phyloP scores from a whole-genome alignment of 2,113 vertebrate genomes.

The Parotia lawesii region DNA sequence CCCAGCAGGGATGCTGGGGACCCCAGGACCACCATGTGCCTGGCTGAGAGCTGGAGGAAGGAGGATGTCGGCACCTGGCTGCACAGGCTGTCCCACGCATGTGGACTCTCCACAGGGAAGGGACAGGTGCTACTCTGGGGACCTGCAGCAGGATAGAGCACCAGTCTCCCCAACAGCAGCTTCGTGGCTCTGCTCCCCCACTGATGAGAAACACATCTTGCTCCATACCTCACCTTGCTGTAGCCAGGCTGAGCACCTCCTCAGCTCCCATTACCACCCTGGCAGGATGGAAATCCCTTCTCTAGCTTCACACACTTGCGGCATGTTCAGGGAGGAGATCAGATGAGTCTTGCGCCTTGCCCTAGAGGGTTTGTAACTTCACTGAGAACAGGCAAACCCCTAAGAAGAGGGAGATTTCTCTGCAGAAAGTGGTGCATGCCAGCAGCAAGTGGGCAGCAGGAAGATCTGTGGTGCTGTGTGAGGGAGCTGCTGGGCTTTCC shows the following conservation, averaged over 20 bases:
- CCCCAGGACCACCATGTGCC: fast-evolving
- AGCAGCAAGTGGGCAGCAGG: not conserved
- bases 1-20: not conserved
- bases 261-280: not conserved
- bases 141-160: not conserved
- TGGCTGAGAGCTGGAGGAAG: fast-evolving
- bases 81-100: fast-evolving
- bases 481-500: not conserved
- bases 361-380: not conserved
- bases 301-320: fast-evolving
- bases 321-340: not conserved
- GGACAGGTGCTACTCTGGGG: not conserved
- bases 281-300: not conserved
- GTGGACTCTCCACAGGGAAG: not conserved
- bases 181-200: fast-evolving
- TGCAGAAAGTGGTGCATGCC: not conserved
- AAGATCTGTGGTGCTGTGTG: fast-evolving
- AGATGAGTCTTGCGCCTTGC: not conserved
- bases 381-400: not conserved
- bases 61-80: not conserved
- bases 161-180: not conserved
- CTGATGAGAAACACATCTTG: not conserved
- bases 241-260: not conserved
- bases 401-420: not conserved
- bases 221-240: not conserved